A percentile compares a stretch with the other conserved stretches of the same genome.
Evolutionary conservation across 2,797 vertebrate genomes (phyloP).

Genomic region (Oreochromis grahami): DNA sequence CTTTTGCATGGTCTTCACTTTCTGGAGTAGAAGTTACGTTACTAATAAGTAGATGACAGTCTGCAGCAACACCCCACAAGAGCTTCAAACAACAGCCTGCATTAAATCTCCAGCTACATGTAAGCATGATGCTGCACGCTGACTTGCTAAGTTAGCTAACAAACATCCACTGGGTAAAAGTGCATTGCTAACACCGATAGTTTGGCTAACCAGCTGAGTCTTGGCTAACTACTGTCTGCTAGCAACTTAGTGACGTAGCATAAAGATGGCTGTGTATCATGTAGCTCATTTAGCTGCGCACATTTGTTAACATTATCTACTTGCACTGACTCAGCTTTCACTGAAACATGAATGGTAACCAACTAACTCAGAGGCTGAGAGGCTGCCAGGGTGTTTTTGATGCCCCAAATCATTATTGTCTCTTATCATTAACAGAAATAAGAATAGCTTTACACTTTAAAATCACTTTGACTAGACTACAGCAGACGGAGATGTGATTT

Average conservation of each 20-base stretch:
- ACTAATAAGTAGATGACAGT: fast-evolving
- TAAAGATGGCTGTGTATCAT: fast-evolving
- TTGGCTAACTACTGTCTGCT: background rate
- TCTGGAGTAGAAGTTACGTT: background rate
- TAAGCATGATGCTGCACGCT: fast-evolving
- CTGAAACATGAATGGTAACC: background rate
- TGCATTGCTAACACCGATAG: background rate
- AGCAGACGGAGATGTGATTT: background rate
- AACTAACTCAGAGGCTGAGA: background rate
- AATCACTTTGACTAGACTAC: background rate
- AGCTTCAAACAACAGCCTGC: background rate
- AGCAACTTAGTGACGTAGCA: background rate
- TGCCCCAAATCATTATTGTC: background rate
- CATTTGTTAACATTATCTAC: background rate
- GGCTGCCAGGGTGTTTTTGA: fast-evolving
- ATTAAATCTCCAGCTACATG: fast-evolving
- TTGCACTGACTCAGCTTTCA: background rate
- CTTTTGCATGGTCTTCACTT: fast-evolving
- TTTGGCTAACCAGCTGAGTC: background rate
- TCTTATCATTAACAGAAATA: background rate
- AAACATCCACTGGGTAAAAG: background rate
- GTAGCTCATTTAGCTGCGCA: background rate
- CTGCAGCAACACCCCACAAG: background rate
- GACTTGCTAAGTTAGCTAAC: background rate
- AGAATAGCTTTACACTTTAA: background rate